Conservation (phyloP, 2,113 vertebrate species). For the Ptychochromis oligacanthus region DNA sequence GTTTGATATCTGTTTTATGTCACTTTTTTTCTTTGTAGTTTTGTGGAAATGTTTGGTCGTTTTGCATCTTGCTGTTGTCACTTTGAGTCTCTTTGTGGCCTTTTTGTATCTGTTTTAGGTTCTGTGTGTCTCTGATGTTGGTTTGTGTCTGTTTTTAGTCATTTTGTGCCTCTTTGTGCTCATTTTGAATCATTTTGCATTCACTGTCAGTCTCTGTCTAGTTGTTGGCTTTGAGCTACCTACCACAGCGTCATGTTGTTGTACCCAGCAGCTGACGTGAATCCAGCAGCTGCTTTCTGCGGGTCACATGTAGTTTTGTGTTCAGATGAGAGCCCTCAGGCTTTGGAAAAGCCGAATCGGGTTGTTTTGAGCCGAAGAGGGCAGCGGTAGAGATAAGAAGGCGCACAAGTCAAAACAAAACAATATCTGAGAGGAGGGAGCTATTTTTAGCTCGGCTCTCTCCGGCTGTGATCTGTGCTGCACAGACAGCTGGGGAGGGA, state of each 20-base stretch:
- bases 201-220: neutral
- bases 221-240: neutral
- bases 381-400: neutral
- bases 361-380: neutral
- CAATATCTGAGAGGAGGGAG: neutral
- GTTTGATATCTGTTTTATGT: no score
- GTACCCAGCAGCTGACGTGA: neutral
- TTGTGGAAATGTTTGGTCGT: no score
- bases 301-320: neutral
- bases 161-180: no score
- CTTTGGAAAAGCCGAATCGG: neutral
- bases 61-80: no score
- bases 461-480: neutral
- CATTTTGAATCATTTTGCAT: neutral
- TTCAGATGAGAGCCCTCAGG: neutral
- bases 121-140: no score
- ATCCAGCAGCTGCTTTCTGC: neutral
- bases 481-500: constrained; percentile 5
- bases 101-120: no score
- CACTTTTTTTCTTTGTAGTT: no score
- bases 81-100: no score
- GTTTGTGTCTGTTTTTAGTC: no score
- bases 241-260: neutral
- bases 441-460: constrained; percentile 42
- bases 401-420: constrained; percentile 22